Conservation (phyloP, 2,888 invertebrate species). For the Aelia acuminata region DNA sequence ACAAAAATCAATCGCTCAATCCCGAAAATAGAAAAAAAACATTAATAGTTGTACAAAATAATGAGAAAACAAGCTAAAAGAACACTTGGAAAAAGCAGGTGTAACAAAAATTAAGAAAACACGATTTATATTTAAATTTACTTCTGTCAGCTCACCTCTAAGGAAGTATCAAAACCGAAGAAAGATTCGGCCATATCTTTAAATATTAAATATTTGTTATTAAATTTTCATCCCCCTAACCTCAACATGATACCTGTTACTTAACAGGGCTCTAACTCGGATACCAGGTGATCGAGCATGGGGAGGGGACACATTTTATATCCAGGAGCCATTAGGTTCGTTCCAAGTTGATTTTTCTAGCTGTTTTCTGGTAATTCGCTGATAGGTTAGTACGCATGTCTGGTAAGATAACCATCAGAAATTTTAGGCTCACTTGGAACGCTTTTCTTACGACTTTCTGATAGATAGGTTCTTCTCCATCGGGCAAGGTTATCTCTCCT, state of each 20-base stretch:
- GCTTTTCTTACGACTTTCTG: too few species aligned
- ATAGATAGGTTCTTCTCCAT: too few species aligned
- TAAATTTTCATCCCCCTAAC: constrained; percentile 52
- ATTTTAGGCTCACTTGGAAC: too few species aligned
- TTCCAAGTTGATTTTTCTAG: too few species aligned
- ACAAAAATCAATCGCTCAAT: not conserved
- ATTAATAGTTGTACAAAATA: not conserved
- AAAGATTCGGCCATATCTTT: constrained; percentile 63
- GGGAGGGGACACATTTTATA: not conserved
- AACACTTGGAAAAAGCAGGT: not conserved
- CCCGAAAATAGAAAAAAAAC: not conserved
- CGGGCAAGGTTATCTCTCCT: too few species aligned
- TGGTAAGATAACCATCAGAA: too few species aligned
- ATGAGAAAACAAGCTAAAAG: constrained; percentile 28
- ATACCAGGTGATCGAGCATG: constrained; percentile 6
- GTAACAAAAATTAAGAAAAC: not conserved
- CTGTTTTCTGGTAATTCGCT: too few species aligned
- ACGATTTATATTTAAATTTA: not conserved
- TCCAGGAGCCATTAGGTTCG: constrained; percentile 55
- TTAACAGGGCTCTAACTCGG: constrained; percentile 59
- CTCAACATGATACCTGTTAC: constrained; percentile 62
- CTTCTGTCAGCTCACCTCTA: constrained; percentile 59
- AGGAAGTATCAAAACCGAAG: constrained; percentile 63
- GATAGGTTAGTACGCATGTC: too few species aligned
- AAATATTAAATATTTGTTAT: constrained; percentile 11